Evolutionary conservation across 2,888 invertebrate genomes (phyloP).

Genomic region (Andricus quercusramuli): DNA sequence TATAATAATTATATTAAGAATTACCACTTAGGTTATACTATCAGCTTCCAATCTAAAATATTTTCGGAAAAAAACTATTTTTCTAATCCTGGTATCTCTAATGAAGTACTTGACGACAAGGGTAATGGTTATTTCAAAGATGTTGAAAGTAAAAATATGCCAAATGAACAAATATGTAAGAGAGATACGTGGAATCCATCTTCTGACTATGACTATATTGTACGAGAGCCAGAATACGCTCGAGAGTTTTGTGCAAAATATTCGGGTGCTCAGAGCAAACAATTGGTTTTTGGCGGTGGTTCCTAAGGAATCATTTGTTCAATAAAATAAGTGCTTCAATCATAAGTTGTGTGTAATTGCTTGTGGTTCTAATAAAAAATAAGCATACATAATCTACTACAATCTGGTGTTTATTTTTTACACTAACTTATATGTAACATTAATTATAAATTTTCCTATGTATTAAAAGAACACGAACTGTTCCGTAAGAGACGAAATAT

Average conservation of each 20-base stretch:
- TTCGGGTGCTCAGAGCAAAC: neutral
- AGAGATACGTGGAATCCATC: neutral
- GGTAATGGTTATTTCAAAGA: neutral
- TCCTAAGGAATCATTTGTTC: neutral
- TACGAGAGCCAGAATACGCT: neutral
- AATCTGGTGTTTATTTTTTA: neutral
- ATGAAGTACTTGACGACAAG: too few species aligned
- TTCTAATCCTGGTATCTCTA: too few species aligned
- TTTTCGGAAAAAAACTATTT: neutral
- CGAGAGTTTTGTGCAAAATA: too few species aligned
- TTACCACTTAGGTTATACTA: neutral
- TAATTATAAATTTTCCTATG: too few species aligned
- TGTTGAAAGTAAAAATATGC: neutral
- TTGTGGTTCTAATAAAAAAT: neutral
- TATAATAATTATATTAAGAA: neutral
- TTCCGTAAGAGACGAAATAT: neutral
- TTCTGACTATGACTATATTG: neutral
- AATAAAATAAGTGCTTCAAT: neutral
- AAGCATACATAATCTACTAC: neutral
- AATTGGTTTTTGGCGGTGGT: constrained; percentile 2
- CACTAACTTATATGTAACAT: neutral
- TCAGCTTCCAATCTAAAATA: neutral
- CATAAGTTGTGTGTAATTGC: neutral
- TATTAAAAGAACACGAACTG: too few species aligned
- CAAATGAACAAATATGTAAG: neutral